Evolutionary conservation across 2,797 vertebrate species (phyloP).

Genomic region (Anabas testudineus): DNA sequence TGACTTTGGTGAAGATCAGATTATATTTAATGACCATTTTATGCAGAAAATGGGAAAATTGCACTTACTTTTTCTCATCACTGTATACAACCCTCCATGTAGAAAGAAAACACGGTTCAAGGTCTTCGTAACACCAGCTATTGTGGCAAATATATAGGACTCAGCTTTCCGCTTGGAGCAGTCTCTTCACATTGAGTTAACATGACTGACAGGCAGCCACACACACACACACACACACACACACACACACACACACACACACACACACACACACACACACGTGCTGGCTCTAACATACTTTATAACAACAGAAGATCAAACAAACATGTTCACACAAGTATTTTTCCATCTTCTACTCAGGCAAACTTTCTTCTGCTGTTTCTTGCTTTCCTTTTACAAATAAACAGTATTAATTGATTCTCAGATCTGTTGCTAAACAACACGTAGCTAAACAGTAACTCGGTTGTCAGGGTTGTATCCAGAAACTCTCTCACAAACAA

Average conservation of each 20-base stretch:
- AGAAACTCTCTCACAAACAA: slow-evolving; percentile 28
- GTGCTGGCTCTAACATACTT: slow-evolving; percentile 42
- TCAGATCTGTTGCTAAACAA: slow-evolving; percentile 39
- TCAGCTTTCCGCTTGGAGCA: slow-evolving; percentile 73
- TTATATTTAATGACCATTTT: no score
- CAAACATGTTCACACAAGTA: slow-evolving; percentile 21
- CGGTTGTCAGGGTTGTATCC: slow-evolving; percentile 15
- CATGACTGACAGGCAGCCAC: slow-evolving; percentile 76
- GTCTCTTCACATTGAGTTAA: slow-evolving; percentile 77
- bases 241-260: slow-evolving; percentile 36
- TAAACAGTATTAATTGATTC: slow-evolving; percentile 49
- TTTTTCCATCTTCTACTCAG: slow-evolving; percentile 19
- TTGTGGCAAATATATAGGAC: slow-evolving; percentile 73
- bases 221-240: slow-evolving; percentile 18
- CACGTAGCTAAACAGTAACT: slow-evolving; percentile 1
- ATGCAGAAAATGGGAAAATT: no score
- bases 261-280: slow-evolving; percentile 21
- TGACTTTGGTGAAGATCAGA: no score
- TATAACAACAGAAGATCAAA: slow-evolving; percentile 58
- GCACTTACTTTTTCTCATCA: no score
- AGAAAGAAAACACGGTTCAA: slow-evolving; percentile 75
- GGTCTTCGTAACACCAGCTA: slow-evolving; percentile 78
- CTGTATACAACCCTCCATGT: slow-evolving; percentile 60
- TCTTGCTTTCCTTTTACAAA: slow-evolving; percentile 25
- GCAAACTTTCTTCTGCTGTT: slow-evolving; percentile 9